Conservation (phyloP, 1,140 invertebrate genomes). For the Zeugodacus cucurbitae region DNA sequence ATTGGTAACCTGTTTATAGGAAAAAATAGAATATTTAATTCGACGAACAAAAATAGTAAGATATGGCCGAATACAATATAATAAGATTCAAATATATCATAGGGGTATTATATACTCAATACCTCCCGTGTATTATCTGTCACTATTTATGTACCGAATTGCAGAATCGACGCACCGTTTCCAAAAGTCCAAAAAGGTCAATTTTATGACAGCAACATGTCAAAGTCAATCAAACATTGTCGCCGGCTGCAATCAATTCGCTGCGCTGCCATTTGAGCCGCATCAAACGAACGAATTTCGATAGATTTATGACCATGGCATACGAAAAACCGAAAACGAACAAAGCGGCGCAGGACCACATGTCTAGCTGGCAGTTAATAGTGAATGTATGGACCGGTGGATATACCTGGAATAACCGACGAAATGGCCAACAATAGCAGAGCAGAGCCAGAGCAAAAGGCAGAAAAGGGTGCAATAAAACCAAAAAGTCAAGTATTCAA, state of each 20-base stretch:
- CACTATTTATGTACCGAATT: neutral
- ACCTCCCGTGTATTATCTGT: neutral
- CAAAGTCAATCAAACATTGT: slow-evolving; percentile 65
- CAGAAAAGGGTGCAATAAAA: neutral
- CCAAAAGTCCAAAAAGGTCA: too few relatives aligned
- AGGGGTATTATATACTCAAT: neutral
- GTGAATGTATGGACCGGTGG: neutral
- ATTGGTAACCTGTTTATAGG: too few relatives aligned
- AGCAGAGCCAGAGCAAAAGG: neutral
- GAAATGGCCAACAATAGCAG: neutral
- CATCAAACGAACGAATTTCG: slow-evolving; percentile 47
- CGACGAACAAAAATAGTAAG: neutral
- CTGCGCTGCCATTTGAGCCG: slow-evolving; percentile 49
- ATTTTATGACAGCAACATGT: slow-evolving; percentile 65
- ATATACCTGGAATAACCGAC: neutral
- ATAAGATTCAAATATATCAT: neutral
- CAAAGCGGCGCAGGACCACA: neutral
- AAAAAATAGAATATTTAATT: neutral
- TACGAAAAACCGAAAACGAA: neutral
- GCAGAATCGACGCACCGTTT: neutral
- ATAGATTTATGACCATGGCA: slow-evolving; percentile 58
- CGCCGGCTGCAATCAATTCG: slow-evolving; percentile 59
- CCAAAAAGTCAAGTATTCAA: neutral
- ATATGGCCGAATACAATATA: neutral
- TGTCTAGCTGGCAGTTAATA: neutral